Base-by-base conservation (phyloP, 2,797 vertebrate genomes). In the Myotis findleyi region DNA sequence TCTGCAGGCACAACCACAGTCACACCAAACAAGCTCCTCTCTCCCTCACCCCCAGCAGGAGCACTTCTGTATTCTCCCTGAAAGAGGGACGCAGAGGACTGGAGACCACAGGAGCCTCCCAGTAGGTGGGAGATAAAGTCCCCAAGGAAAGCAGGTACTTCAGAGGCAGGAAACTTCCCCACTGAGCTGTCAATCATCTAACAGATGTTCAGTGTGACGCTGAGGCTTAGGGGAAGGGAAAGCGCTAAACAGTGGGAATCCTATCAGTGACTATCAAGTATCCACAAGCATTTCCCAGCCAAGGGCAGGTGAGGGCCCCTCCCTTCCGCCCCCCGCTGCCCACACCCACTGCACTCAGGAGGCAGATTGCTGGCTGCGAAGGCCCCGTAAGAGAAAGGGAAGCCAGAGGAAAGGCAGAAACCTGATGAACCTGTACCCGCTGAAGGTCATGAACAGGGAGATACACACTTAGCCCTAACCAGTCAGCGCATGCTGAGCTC, bases 401-500 rank as follows among this genome's bases (percentile, higher is more conserved):
- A 88, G 62, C 36, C 41, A 53, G 87, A 59, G 59, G 81, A 69
- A 53, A 77, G 33, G 55, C n/a, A 49, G 91, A 33, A 75, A n/a
- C n/a, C 89, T 1, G 4, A 41, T 18, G 49, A 57, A 71, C 30
- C 68, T 30, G 3, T 3, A 6, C 55, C 90, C 55, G 21, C 0
- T 0, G 82, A 87, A 95, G 81, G 87, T 92, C 92, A 79, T 0
- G 0, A 80, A 77, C 69, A 47, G 75, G 36, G 94, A 53, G 94
- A 93, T 47, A 79, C 90, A 94, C 72, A 73, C 44, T 92, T 79
- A 62, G 66, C 95, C 87, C 64, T 87, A 66, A 95, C 87, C 20
- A 41, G 77, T 71, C 84, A 95, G 84, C 3, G 0, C 87, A 30
- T 7, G 62, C 41, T 89, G 93, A 89, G 87, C 62, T 80, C 30